A percentile compares a stretch with the other conserved stretches of the same genome.
phyloP scores from a whole-genome alignment of 2,888 invertebrate genomes.

The Chrysomela aeneicollis region DNA sequence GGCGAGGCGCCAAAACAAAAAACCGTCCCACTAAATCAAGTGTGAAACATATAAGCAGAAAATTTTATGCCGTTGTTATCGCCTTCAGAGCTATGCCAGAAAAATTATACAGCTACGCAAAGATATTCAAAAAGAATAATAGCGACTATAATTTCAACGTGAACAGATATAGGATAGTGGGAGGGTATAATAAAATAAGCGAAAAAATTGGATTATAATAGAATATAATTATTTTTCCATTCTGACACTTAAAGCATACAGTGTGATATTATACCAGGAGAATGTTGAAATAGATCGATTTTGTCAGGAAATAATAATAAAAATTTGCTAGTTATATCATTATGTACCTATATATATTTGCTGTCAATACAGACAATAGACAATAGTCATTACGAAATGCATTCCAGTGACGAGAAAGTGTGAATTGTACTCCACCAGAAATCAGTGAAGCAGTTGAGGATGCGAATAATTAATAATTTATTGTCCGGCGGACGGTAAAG shows the following conservation, averaged over 20 bases:
- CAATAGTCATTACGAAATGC: no score
- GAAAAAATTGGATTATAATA: conserved; percentile 3
- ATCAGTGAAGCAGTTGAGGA: no score
- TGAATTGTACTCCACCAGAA: no score
- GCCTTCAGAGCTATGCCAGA: conserved; percentile 25
- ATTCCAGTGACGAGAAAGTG: no score
- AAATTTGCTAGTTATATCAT: no score
- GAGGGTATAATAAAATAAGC: conserved; percentile 5
- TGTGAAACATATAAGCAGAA: conserved; percentile 33
- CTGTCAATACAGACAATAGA: no score
- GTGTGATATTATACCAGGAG: neutral
- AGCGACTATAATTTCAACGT: conserved; percentile 49
- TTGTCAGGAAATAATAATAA: neutral
- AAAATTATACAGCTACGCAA: conserved; percentile 45
- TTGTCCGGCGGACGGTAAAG: no score
- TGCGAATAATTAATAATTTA: no score
- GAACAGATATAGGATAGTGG: conserved; percentile 46
- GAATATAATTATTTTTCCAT: no score
- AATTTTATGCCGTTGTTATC: conserved; percentile 35
- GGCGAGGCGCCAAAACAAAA: conserved; percentile 20
- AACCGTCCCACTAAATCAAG: conserved; percentile 21
- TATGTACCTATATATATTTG: no score
- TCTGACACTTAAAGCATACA: no score
- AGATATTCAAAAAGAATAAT: conserved; percentile 51
- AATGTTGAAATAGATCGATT: neutral